Conservation (phyloP, 1,140 invertebrate species). For the Drosophila simulans region DNA sequence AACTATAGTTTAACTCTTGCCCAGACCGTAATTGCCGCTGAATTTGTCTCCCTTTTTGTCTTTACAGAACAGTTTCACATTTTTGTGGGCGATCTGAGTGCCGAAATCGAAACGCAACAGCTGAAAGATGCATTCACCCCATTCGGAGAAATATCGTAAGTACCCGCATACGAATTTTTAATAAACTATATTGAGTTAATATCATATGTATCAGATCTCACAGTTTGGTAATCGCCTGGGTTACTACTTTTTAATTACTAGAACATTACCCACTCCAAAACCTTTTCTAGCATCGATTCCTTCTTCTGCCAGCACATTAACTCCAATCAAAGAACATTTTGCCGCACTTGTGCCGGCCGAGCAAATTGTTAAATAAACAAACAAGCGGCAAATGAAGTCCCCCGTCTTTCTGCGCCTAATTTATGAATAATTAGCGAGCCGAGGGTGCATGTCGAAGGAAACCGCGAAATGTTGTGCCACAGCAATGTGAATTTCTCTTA, state of each 20-base stretch:
- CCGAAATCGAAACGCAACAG: constrained; percentile 99
- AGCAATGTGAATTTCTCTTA: constrained; percentile 40
- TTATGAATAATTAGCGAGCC: constrained; percentile 83
- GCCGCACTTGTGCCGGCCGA: constrained; percentile 64
- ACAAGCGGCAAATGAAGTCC: constrained; percentile 52
- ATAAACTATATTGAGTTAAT: not conserved
- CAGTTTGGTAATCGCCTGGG: not conserved
- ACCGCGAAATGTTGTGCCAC: constrained; percentile 64
- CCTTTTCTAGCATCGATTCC: constrained; percentile 12
- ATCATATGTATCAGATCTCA: not conserved
- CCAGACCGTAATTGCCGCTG: constrained; percentile 44
- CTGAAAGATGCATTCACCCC: constrained; percentile 98
- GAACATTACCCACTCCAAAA: not conserved
- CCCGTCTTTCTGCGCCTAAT: constrained; percentile 64
- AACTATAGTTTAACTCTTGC: constrained; percentile 38
- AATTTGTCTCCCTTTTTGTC: constrained; percentile 61
- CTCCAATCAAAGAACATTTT: constrained; percentile 82
- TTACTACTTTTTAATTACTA: not conserved
- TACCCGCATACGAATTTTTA: constrained; percentile 36
- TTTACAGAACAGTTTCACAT: constrained; percentile 97
- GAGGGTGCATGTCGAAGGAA: constrained; percentile 48
- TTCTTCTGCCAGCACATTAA: constrained; percentile 57
- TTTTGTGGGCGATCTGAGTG: constrained; percentile 99
- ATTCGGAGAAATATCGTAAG: constrained; percentile 98
- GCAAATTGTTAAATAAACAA: constrained; percentile 78